A percentile compares a stretch with the other conserved stretches of the same genome.
Conservation (phyloP, 2,888 invertebrate genomes). For the Tineola bisselliella region DNA sequence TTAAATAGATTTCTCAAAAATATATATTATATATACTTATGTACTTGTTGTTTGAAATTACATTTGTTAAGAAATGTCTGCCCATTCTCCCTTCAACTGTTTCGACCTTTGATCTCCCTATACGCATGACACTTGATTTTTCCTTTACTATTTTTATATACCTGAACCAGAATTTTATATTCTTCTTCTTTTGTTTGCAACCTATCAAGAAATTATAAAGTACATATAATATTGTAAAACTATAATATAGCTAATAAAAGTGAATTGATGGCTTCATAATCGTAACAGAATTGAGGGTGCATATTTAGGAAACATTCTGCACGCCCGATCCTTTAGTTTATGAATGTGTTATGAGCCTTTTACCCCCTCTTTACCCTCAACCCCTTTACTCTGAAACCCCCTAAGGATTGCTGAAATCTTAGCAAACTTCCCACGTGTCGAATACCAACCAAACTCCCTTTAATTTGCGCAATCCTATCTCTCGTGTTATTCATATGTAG, state of each 20-base stretch:
- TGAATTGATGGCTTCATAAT: not conserved
- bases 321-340: slow-evolving; percentile 13
- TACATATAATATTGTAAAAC: not conserved
- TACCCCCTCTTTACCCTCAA: not conserved
- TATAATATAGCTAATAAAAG: not conserved
- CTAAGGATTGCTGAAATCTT: slow-evolving; percentile 11
- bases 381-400: not conserved
- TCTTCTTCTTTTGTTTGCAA: no score
- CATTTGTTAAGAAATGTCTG: no score
- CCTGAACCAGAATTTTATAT: no score
- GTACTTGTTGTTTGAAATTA: no score
- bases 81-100: no score
- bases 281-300: slow-evolving; percentile 7
- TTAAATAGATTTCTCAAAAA: no score
- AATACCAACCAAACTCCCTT: slow-evolving; percentile 5
- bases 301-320: slow-evolving; percentile 9
- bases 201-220: no score
- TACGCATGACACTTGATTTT: no score
- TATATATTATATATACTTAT: no score
- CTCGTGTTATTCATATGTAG: not conserved
- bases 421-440: slow-evolving; percentile 2
- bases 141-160: not conserved
- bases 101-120: no score
- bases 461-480: slow-evolving; percentile 11
- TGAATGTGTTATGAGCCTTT: slow-evolving; percentile 19